These are phyloP conservation scores for Epinephelus awoara DNA, from an alignment of 2,797 vertebrate species.

Conservation along the genomic window DNA sequence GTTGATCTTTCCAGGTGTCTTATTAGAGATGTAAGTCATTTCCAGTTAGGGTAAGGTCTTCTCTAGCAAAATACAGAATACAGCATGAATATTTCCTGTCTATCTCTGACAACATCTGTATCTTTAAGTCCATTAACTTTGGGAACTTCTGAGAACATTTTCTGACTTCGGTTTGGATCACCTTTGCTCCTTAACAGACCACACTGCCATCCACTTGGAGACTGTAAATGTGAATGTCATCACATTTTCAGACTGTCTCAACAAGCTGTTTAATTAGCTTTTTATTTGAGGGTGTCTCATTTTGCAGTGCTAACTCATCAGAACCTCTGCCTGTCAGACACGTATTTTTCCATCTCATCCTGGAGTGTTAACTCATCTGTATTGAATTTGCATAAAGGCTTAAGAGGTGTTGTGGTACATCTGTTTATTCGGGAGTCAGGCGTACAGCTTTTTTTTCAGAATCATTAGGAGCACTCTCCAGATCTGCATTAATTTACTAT, in stretches of 20 bases:
- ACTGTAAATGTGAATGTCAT: background rate
- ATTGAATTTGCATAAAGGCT: conserved; percentile 3
- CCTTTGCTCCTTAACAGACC: background rate
- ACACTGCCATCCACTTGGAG: background rate
- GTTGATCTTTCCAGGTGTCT: no score
- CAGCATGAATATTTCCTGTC: background rate
- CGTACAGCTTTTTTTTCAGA: background rate
- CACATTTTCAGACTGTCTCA: background rate
- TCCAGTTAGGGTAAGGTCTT: no score
- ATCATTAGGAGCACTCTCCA: background rate
- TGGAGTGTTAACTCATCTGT: conserved; percentile 11
- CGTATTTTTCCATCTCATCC: background rate
- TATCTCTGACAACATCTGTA: background rate
- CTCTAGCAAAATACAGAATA: no score
- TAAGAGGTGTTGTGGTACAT: conserved; percentile 5
- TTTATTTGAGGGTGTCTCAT: conserved; percentile 2
- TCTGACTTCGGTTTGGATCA: background rate
- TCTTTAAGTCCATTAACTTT: background rate
- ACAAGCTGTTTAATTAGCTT: background rate
- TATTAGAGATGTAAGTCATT: no score
- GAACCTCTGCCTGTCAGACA: conserved; percentile 8
- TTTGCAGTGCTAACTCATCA: background rate
- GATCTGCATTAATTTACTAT: background rate
- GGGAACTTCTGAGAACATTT: background rate
- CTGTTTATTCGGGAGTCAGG: conserved; percentile 6